Evolutionary conservation across 1,140 invertebrate genomes (phyloP).

Genomic region (Eumaeus atala): DNA sequence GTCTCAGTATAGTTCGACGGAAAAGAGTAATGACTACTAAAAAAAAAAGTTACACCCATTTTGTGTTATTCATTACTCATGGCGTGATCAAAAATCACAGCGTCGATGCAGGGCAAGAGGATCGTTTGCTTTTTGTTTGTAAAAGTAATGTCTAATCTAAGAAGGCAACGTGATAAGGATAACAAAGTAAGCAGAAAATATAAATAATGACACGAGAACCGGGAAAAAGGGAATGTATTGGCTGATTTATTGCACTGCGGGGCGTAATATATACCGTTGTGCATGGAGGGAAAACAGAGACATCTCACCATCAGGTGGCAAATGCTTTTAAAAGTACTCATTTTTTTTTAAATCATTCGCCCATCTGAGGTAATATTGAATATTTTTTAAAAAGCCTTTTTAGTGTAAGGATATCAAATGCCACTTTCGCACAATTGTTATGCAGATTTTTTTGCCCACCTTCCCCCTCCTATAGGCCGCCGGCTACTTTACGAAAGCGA

Average conservation of each 20-base stretch:
- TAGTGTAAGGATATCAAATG: too few species aligned
- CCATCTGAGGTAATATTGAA: too few species aligned
- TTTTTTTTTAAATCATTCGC: background rate
- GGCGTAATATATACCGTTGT: slow-evolving; percentile 4
- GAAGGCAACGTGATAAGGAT: slow-evolving; percentile 8
- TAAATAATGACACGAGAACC: slow-evolving; percentile 10
- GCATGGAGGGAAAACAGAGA: background rate
- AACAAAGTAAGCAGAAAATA: slow-evolving; percentile 15
- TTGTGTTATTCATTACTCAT: too few species aligned
- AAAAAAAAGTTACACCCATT: too few species aligned
- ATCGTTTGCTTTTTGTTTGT: slow-evolving; percentile 6
- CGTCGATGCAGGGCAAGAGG: background rate
- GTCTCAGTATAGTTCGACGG: too few species aligned
- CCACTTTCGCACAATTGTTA: too few species aligned
- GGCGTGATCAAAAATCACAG: background rate
- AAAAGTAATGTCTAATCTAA: slow-evolving; percentile 12
- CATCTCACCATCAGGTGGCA: slow-evolving; percentile 3
- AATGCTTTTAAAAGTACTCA: background rate
- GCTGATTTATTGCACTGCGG: slow-evolving; percentile 8
- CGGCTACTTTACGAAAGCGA: too few species aligned
- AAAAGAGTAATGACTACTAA: too few species aligned
- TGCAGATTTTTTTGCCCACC: too few species aligned
- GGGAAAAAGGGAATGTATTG: slow-evolving; percentile 9
- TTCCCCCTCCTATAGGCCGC: too few species aligned
- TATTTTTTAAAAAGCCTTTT: too few species aligned